Evolutionary conservation across 2,888 invertebrate species (phyloP), one percentile per base, ranked within the genome.

Genomic region (Phengaris arion): DNA sequence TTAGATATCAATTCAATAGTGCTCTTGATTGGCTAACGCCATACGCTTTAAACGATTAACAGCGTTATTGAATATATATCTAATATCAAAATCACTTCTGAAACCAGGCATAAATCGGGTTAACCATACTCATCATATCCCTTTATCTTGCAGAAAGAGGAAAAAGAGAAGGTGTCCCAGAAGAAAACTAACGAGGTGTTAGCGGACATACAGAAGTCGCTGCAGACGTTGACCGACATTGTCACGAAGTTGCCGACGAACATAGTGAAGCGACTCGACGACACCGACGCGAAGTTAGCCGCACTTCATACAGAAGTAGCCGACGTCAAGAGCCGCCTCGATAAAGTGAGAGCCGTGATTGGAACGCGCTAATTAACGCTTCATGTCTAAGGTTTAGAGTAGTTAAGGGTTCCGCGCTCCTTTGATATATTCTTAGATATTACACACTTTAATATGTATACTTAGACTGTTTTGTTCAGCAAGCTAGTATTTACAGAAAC

Each of bases 161-260:
- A 96, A 84, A 90, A 95, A 76, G 96, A 96, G 81, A 94, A 95
- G 79, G 90, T 92, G 68, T 95, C 95, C 74, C 92, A 95, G 79
- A 95, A 95, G 82, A 95, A 95, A 83, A 95, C 95, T 0, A 93
- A 94, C 74, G 95, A 95, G 77, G 92, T 94, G 2, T 87, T 96
- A 51, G 89, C 87, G 46, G 86, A 84, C 22, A 92, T 93, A 74
- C 88, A 91, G 80, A 88, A 88, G 74, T 86, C 88, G 3, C 79
- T 93, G 22, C 86, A 87, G 74, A 75, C 85, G 1, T 81, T 92
- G 8, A 85, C 87, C 0, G 78, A 81, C 0, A 80, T 85, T 1
- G 82, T 89, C 2, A 77, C 78, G 9, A 85, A 83, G 74, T 83
- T 35, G 54, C 22, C 48, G 69, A 69, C 64, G 64, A 69, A 69